Conservation (phyloP, 2,797 vertebrate species). For the Otolemur crassicaudatus region DNA sequence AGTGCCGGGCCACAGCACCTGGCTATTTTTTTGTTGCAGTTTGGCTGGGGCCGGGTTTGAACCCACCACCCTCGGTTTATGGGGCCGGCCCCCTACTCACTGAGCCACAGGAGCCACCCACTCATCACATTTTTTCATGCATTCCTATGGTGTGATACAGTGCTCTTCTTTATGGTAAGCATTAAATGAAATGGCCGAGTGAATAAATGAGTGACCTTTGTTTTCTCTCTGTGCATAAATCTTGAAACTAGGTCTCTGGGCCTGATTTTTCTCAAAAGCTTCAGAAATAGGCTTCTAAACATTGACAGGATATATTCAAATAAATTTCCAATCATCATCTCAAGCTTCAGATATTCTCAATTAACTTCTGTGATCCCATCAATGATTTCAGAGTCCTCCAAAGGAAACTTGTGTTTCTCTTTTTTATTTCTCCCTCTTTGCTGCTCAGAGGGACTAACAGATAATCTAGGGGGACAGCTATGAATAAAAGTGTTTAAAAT, state of each 20-base stretch:
- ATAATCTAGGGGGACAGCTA: neutral
- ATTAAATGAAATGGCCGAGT: neutral
- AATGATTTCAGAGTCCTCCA: neutral
- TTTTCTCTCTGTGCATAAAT: neutral
- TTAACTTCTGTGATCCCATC: neutral
- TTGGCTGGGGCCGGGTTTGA: no score
- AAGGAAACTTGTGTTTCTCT: conserved; percentile 20
- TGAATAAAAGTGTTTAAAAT: neutral
- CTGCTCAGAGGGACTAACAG: neutral
- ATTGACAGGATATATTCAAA: neutral
- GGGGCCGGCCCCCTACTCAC: no score
- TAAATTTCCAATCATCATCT: neutral
- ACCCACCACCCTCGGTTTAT: no score
- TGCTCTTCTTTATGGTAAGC: neutral
- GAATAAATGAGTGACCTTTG: neutral
- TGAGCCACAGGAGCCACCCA: no score
- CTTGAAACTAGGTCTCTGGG: neutral
- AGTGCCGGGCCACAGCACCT: fast-evolving
- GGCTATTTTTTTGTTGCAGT: no score
- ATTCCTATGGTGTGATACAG: neutral
- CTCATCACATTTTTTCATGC: neutral
- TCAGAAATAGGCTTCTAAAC: neutral
- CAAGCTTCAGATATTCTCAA: neutral
- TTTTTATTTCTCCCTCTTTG: neutral
- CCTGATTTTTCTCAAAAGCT: neutral